Conservation (phyloP, 2,797 vertebrate species). For the Decapterus maruadsi region DNA sequence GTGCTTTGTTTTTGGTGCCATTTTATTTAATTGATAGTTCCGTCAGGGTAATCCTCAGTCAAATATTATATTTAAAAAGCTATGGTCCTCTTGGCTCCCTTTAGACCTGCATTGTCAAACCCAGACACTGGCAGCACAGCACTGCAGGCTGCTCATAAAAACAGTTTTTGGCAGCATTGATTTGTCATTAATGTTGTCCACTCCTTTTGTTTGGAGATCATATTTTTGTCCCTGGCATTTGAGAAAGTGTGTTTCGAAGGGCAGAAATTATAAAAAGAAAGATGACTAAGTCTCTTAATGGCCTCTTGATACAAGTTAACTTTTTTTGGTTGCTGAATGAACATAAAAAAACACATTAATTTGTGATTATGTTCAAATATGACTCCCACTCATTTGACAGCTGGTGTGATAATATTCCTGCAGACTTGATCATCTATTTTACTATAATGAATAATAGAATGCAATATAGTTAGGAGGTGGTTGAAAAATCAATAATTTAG, state of each 20-base stretch:
- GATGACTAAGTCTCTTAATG: not conserved
- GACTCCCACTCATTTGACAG: not conserved
- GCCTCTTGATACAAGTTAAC: not conserved
- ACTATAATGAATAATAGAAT: not conserved
- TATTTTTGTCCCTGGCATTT: not conserved
- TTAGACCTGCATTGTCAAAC: not conserved
- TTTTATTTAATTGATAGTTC: conserved; percentile 74
- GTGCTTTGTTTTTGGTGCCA: conserved; percentile 58
- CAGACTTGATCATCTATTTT: not conserved
- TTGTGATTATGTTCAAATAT: not conserved
- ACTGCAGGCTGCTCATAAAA: not conserved
- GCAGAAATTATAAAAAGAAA: too few relatives aligned
- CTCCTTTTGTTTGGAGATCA: not conserved
- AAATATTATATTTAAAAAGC: not conserved
- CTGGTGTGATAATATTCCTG: not conserved
- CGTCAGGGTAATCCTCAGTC: conserved; percentile 74
- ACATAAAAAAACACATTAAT: too few relatives aligned
- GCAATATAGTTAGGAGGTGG: not conserved
- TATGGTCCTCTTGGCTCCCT: not conserved
- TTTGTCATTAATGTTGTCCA: not conserved
- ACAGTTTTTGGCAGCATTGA: not conserved
- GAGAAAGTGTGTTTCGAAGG: not conserved
- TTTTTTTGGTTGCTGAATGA: not conserved
- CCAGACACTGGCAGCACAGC: not conserved
- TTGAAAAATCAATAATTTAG: not conserved